Conservation (phyloP, 2,797 vertebrate genomes). For the Liparis tanakae region DNA sequence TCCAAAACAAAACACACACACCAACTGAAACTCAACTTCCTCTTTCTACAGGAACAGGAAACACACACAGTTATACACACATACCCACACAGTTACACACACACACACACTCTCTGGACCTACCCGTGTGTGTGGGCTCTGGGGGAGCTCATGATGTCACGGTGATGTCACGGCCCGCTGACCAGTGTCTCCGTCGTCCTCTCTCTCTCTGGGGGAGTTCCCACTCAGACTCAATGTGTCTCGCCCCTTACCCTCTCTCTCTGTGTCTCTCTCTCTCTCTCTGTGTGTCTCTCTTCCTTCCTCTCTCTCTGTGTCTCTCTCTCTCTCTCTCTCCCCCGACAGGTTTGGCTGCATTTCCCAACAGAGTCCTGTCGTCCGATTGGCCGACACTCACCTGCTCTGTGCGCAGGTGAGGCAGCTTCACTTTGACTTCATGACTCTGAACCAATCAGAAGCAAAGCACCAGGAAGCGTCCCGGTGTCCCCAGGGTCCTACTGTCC, state of each 20-base stretch:
- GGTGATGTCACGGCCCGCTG: conserved; percentile 54
- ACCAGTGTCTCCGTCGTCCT: conserved; percentile 35
- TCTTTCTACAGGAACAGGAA: conserved; percentile 44
- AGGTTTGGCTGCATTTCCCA: conserved; percentile 76
- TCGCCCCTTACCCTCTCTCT: conserved; percentile 26
- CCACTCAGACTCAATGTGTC: conserved; percentile 27
- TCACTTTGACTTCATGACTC: conserved; percentile 34
- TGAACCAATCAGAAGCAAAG: conserved; percentile 40
- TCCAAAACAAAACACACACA: conserved; percentile 2
- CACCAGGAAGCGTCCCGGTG: neutral
- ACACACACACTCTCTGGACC: neutral
- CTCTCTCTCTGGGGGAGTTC: conserved; percentile 24
- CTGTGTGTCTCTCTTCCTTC: no score
- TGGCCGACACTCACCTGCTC: conserved; percentile 60
- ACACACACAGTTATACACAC: neutral
- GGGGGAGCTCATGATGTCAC: conserved; percentile 71
- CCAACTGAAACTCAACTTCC: conserved; percentile 31
- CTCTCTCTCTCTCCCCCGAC: conserved; percentile 23
- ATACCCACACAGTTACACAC: no score
- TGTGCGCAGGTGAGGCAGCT: conserved; percentile 47
- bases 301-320: no score
- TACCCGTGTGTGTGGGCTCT: conserved; percentile 23
- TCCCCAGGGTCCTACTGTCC: conserved; percentile 41
- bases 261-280: no score
- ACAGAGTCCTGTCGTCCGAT: conserved; percentile 46